Base-by-base conservation (phyloP, 2,113 vertebrate genomes). In the Vombatus ursinus region DNA sequence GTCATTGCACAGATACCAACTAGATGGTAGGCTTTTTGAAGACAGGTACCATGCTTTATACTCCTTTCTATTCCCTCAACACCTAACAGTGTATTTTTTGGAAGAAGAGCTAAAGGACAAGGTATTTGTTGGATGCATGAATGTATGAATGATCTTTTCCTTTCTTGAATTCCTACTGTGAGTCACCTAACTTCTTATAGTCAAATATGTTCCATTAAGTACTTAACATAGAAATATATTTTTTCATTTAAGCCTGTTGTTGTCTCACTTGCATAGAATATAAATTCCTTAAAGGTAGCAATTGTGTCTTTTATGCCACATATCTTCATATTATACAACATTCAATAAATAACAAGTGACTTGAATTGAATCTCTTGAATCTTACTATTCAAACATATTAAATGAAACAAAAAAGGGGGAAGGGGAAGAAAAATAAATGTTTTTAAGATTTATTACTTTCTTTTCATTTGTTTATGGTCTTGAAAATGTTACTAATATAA, bases 401-500 rank as follows among this genome's bases (percentile, higher is more conserved):
- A 91, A 47, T 49, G 10, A 90, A 52, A 77, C n/a, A 28, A 89
- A 84, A 94, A 28, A 89, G 19, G 1, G n/a, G n/a, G 31, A 8
- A 22, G 16, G 19, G 68, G 19, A 84, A 84, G 19, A 47, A 57
- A 95, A 89, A 89, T 12, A 89, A 68, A 94, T 8, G 25, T 0
- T 14, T 95, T 49, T 22, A 49, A 19, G 90, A 96, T 95, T 96
- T 44, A 54, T 95, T 57, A 89, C 94, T 92, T 94, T 50, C 50
- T 89, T 94, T 52, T 93, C 95, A 84, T 52, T 95, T 28, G 1
- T 94, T 95, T 92, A 94, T 89, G 44, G 93, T 94, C 90, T 90
- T 96, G 94, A 94, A 68, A 93, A 89, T 49, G 89, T 95, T 93
- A 95, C 93, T 96, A 94, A 96, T 94, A 92, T 97, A 47, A 90